These are phyloP conservation scores for Vanessa atalanta DNA, from an alignment of 1,140 invertebrate genomes.

Conservation along the genomic window DNA sequence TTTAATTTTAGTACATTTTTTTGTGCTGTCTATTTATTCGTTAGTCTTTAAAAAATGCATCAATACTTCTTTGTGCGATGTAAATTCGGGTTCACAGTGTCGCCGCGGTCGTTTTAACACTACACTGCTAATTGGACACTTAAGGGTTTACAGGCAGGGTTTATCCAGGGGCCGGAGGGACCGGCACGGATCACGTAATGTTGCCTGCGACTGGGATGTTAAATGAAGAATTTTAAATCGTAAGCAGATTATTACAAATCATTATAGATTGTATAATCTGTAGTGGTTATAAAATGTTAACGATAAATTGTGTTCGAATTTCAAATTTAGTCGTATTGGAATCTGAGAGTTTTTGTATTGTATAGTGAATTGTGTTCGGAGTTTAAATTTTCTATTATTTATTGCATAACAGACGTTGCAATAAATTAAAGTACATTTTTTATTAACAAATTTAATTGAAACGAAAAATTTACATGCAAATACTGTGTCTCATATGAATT, in stretches of 20 bases:
- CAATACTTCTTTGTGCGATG: slow-evolving; percentile 71
- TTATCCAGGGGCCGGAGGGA: slow-evolving; percentile 58
- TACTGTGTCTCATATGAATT: too few species aligned
- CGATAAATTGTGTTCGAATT: background rate
- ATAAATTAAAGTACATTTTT: too few species aligned
- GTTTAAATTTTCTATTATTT: too few species aligned
- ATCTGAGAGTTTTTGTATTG: too few species aligned
- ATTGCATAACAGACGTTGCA: too few species aligned
- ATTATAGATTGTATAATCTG: slow-evolving; percentile 15
- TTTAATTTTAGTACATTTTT: background rate
- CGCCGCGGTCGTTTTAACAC: slow-evolving; percentile 76
- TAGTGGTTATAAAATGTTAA: slow-evolving; percentile 1
- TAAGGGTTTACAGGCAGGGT: slow-evolving; percentile 50
- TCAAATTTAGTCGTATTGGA: background rate
- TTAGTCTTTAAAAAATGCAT: slow-evolving; percentile 55
- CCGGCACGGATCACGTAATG: slow-evolving; percentile 50
- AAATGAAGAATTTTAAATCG: background rate
- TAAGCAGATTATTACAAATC: slow-evolving; percentile 16
- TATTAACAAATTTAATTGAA: too few species aligned
- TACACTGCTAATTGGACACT: slow-evolving; percentile 75
- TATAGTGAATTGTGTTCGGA: too few species aligned
- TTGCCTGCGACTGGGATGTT: background rate
- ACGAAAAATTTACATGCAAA: too few species aligned
- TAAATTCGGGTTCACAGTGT: slow-evolving; percentile 73
- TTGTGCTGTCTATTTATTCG: background rate